Conservation (phyloP, 2,113 vertebrate species). For the Limnothrissa miodon region DNA sequence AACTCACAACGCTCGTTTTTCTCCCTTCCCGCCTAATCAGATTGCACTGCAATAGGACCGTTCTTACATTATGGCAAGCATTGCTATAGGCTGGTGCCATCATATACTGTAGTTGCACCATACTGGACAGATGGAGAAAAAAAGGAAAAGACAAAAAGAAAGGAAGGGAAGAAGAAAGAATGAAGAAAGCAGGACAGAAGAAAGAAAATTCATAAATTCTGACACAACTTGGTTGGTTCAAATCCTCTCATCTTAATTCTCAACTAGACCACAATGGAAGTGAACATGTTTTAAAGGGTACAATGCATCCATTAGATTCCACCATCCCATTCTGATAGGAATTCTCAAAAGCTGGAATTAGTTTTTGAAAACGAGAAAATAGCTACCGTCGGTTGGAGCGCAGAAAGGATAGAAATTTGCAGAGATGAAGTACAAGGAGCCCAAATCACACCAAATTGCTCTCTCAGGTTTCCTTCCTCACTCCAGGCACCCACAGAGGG, state of each 20-base stretch:
- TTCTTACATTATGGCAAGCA: neutral
- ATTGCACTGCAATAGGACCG: constrained; percentile 6
- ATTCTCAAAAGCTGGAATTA: constrained; percentile 2
- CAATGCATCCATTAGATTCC: neutral
- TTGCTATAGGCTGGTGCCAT: neutral
- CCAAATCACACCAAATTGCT: constrained; percentile 6
- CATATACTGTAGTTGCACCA: neutral
- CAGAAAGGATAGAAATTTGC: neutral
- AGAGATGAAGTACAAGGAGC: neutral
- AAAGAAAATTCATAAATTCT: too few species aligned
- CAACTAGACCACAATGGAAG: neutral
- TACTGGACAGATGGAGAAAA: neutral
- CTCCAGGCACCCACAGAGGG: neutral
- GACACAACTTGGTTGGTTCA: neutral
- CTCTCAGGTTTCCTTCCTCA: neutral
- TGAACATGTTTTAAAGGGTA: neutral
- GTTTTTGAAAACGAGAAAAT: neutral
- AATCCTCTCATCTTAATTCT: neutral
- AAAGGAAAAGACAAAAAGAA: neutral
- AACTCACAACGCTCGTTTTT: constrained; percentile 34
- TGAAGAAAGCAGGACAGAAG: too few species aligned
- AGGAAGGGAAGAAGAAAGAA: neutral
- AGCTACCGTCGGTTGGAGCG: neutral
- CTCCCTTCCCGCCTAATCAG: constrained; percentile 36
- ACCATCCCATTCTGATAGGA: neutral